These are phyloP conservation scores for Callospermophilus lateralis DNA, from an alignment of 2,113 vertebrate species.

Conservation along the genomic window DNA sequence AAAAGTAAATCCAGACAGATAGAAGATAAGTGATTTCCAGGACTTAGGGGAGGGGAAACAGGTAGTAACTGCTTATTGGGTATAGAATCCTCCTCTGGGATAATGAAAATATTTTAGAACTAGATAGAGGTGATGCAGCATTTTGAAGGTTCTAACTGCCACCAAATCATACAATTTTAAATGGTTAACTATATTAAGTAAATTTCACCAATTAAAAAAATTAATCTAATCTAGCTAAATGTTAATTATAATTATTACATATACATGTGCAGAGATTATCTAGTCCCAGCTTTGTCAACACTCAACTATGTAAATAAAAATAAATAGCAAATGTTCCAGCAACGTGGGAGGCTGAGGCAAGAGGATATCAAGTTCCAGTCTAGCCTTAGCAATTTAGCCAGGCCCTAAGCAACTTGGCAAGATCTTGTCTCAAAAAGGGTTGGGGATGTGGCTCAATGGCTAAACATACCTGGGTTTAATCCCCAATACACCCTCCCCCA, in stretches of 20 bases:
- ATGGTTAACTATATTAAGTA: not conserved
- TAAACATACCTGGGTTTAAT: too few relatives aligned
- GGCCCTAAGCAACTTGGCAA: too few relatives aligned
- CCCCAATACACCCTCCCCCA: too few relatives aligned
- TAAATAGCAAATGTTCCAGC: slow-evolving; percentile 83
- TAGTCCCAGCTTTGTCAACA: slow-evolving; percentile 87
- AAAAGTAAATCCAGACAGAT: not conserved
- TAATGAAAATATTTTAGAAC: not conserved
- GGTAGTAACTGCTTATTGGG: not conserved
- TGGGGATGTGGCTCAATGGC: too few relatives aligned
- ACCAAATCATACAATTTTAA: not conserved
- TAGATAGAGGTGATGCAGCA: not conserved
- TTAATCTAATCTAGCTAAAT: not conserved
- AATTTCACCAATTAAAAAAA: slow-evolving; percentile 5
- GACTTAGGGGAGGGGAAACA: not conserved
- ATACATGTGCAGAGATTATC: slow-evolving; percentile 84
- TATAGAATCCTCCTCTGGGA: not conserved
- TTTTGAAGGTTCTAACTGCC: too few relatives aligned
- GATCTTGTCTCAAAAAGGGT: too few relatives aligned
- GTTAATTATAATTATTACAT: not conserved
- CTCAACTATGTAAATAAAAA: slow-evolving; percentile 91
- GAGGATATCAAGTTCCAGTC: too few relatives aligned
- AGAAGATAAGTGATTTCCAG: not conserved
- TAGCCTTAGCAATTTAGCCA: too few relatives aligned
- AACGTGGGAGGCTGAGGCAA: too few relatives aligned